These are phyloP conservation scores for Marasmarcha lunaedactyla DNA, from an alignment of 2,888 invertebrate genomes.

Conservation along the genomic window DNA sequence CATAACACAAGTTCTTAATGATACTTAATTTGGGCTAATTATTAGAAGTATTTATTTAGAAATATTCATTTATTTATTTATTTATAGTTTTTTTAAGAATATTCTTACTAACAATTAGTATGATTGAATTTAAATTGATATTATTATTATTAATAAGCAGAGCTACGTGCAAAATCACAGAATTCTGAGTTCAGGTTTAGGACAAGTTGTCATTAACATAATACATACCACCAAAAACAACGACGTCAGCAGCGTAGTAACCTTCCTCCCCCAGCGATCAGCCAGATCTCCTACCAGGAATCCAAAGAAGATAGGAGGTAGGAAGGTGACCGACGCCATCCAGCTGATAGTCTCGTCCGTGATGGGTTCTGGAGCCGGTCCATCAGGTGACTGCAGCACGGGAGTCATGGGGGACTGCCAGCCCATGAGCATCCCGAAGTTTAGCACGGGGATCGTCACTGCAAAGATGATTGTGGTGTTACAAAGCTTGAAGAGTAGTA, in stretches of 20 bases:
- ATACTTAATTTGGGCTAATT: too few species aligned
- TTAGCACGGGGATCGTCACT: conserved; percentile 68
- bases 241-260: conserved; percentile 60
- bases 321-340: conserved; percentile 68
- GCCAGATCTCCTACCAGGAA: conserved; percentile 64
- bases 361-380: conserved; percentile 59
- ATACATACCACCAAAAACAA: conserved; percentile 64
- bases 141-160: too few species aligned
- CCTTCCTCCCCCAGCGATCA: conserved; percentile 65
- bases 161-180: too few species aligned
- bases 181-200: too few species aligned
- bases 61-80: too few species aligned
- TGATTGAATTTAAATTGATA: too few species aligned
- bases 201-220: too few species aligned
- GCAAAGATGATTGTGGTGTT: conserved; percentile 21
- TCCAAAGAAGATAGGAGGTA: conserved; percentile 68
- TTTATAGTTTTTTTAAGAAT: too few species aligned
- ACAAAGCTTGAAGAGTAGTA: too few species aligned
- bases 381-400: conserved; percentile 48
- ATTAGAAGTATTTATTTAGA: too few species aligned
- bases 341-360: conserved; percentile 62
- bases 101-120: too few species aligned
- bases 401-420: conserved; percentile 72
- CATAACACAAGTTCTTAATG: too few species aligned
- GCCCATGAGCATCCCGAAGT: conserved; percentile 68